Percentiles rank a stretch among this genome's conserved stretches.
phyloP scores from a whole-genome alignment of 1,140 invertebrate genomes.

The Chrysomallon squamiferum region DNA sequence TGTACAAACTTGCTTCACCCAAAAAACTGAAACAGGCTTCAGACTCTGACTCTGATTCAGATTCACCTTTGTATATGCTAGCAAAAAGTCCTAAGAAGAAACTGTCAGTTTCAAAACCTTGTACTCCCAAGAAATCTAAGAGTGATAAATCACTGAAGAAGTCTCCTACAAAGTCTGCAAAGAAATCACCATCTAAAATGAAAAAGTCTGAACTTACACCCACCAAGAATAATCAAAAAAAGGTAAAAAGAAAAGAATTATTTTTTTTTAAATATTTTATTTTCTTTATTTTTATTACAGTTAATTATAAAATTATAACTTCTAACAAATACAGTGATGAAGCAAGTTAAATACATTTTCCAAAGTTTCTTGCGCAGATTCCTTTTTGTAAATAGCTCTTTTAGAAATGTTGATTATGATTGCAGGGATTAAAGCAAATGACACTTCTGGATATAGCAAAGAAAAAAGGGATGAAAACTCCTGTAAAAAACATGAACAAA shows the following conservation, averaged over 20 bases:
- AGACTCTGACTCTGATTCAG: conserved; percentile 28
- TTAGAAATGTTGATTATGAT: no score
- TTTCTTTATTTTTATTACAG: no score
- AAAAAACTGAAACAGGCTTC: conserved; percentile 19
- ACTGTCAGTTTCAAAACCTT: background rate
- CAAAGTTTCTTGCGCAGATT: no score
- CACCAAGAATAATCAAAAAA: no score
- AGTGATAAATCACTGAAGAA: conserved; percentile 8
- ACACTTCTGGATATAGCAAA: conserved; percentile 57
- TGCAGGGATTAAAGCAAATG: conserved; percentile 58
- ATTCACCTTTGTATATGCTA: conserved; percentile 37
- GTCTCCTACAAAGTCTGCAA: background rate
- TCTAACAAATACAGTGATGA: no score
- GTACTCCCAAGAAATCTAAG: background rate
- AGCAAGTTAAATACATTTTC: no score
- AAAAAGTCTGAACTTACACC: conserved; percentile 10
- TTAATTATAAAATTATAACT: no score
- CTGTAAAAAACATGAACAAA: conserved; percentile 15
- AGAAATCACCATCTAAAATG: conserved; percentile 5
- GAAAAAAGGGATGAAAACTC: conserved; percentile 38
- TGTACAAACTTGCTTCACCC: conserved; percentile 19
- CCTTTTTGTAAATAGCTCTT: no score
- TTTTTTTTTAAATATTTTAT: no score
- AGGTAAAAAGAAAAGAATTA: no score
- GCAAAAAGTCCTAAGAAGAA: conserved; percentile 14